A percentile compares a stretch with the other conserved stretches of the same genome.
Conservation (phyloP, 2,888 invertebrate genomes). For the Limnephilus lunatus region DNA sequence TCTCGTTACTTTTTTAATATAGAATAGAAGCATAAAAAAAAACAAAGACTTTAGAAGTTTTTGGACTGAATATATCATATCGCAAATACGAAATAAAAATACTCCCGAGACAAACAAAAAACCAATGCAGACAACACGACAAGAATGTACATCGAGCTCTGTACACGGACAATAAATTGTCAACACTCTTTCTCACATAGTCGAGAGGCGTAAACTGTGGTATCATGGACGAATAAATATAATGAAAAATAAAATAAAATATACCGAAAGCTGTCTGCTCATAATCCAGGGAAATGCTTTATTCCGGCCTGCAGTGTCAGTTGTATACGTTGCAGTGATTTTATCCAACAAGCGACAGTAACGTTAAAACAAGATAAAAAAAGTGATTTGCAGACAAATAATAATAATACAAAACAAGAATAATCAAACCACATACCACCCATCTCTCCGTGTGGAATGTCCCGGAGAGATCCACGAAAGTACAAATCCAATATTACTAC, state of each 20-base stretch:
- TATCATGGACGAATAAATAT: not conserved
- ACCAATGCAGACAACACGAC: not conserved
- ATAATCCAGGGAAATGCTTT: not conserved
- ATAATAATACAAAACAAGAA: not conserved
- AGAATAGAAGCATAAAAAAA: too few species aligned
- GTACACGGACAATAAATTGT: not conserved
- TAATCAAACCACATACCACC: accelerated
- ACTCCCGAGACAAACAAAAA: not conserved
- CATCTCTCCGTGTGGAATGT: too few species aligned
- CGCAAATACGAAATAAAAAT: not conserved
- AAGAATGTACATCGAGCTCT: not conserved
- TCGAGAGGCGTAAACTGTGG: not conserved
- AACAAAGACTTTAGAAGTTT: too few species aligned
- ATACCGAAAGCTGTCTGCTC: not conserved
- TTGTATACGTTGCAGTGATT: too few species aligned
- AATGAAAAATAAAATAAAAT: not conserved
- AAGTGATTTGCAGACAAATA: not conserved
- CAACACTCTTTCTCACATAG: not conserved
- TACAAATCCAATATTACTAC: too few species aligned
- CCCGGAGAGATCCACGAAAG: too few species aligned
- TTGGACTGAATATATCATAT: too few species aligned
- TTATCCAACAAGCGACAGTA: not conserved
- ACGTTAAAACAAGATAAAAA: not conserved
- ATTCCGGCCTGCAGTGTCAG: not conserved
- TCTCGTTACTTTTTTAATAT: too few species aligned